Conservation (phyloP, 2,797 vertebrate species). For the Carduelis carduelis region DNA sequence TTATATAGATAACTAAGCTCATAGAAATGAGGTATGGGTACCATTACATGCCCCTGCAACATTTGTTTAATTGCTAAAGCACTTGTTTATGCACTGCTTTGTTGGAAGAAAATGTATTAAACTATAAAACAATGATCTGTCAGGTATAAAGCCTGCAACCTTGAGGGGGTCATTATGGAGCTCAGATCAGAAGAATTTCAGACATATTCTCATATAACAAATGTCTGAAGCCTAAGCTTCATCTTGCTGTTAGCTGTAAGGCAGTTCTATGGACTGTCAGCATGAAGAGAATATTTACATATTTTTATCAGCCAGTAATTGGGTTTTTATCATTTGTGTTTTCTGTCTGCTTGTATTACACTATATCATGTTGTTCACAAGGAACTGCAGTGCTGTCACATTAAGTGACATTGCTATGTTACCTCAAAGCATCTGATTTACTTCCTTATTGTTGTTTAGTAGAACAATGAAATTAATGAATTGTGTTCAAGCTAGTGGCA, state of each 20-base stretch:
- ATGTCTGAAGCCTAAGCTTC: background rate
- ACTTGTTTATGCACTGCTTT: conserved; percentile 30
- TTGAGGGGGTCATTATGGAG: background rate
- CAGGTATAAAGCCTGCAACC: conserved; percentile 6
- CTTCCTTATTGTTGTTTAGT: background rate
- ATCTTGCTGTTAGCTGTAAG: background rate
- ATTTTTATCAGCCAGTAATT: conserved; percentile 53
- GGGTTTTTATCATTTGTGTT: conserved; percentile 33
- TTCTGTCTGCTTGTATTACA: conserved; percentile 48
- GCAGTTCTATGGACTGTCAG: conserved; percentile 10
- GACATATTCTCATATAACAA: background rate
- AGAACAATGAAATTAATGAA: conserved; percentile 40
- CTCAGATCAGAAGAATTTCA: conserved; percentile 22
- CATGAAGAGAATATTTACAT: conserved; percentile 31
- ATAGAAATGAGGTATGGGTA: conserved; percentile 50
- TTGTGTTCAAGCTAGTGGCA: background rate
- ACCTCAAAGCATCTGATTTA: conserved; percentile 32
- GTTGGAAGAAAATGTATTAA: conserved; percentile 19
- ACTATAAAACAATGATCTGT: conserved; percentile 35
- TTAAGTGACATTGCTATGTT: background rate
- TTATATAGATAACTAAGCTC: conserved; percentile 41
- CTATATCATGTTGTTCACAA: conserved; percentile 8
- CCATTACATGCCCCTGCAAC: conserved; percentile 4
- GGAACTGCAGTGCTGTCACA: background rate
- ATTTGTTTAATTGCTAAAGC: conserved; percentile 54